Percentiles rank a stretch among this genome's conserved stretches.
These are phyloP conservation scores for Pseudopipra pipra DNA, from an alignment of 2,113 vertebrate genomes.

Conservation along the genomic window DNA sequence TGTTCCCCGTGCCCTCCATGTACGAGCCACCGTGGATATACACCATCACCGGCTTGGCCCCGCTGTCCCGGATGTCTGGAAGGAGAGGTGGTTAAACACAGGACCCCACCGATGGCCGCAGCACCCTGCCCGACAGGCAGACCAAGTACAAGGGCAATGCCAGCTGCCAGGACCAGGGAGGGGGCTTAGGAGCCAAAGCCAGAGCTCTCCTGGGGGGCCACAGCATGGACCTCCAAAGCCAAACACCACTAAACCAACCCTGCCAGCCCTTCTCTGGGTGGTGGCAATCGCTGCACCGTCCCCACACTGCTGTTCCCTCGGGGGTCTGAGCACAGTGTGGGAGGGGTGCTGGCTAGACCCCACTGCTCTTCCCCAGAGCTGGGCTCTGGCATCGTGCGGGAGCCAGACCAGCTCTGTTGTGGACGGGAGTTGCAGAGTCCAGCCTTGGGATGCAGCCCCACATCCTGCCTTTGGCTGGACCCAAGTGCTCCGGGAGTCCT, in stretches of 20 bases:
- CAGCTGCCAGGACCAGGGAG: slow-evolving; percentile 36
- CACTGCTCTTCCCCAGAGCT: background rate
- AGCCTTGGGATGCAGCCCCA: background rate
- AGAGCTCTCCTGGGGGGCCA: background rate
- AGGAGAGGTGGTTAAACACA: slow-evolving; percentile 70
- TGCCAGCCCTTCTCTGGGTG: rapidly evolving
- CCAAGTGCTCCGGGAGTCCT: background rate
- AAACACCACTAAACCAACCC: background rate
- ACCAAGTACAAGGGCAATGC: slow-evolving; percentile 21
- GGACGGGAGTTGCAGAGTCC: background rate
- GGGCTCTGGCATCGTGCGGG: rapidly evolving
- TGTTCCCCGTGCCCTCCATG: slow-evolving; percentile 99
- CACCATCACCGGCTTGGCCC: slow-evolving; percentile 99
- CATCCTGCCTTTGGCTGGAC: background rate
- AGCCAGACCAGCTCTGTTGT: background rate
- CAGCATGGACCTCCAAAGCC: background rate
- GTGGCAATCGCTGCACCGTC: background rate
- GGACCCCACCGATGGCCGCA: background rate
- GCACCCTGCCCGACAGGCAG: slow-evolving; percentile 32
- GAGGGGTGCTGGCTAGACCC: background rate
- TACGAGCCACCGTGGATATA: slow-evolving; percentile 98
- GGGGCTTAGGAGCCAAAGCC: background rate
- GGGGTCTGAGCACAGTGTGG: background rate
- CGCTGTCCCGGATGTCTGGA: slow-evolving; percentile 99
- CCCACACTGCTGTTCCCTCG: background rate